Evolutionary conservation across 2,888 invertebrate species (phyloP).

Genomic region (Griposia aprilina): DNA sequence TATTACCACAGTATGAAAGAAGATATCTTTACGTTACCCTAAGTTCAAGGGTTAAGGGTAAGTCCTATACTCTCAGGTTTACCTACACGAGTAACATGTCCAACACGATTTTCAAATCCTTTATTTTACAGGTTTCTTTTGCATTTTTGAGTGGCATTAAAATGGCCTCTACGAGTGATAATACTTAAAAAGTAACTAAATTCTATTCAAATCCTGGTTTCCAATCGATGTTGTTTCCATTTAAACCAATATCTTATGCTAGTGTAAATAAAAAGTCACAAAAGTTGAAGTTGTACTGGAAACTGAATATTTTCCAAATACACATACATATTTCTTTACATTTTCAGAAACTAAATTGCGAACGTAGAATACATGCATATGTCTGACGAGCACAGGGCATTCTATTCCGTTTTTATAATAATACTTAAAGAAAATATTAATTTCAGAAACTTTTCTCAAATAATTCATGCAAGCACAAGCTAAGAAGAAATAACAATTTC

Average conservation of each 20-base stretch:
- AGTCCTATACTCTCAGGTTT: neutral
- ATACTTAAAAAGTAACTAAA: no score
- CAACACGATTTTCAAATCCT: neutral
- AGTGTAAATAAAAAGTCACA: no score
- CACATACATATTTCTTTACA: neutral
- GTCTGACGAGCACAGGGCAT: no score
- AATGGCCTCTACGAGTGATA: neutral
- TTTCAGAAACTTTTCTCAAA: neutral
- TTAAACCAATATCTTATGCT: no score
- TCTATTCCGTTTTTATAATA: neutral
- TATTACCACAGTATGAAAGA: conserved; percentile 10
- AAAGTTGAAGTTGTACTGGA: no score
- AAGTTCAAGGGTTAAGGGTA: neutral
- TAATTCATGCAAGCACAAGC: neutral
- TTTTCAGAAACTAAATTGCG: neutral
- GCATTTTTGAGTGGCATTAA: neutral
- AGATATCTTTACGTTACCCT: neutral
- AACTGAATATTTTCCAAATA: neutral
- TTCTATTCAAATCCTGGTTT: no score
- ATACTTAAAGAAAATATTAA: no score
- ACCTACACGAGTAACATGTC: neutral
- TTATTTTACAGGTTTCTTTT: neutral
- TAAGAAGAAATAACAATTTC: conserved; percentile 10
- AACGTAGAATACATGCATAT: neutral
- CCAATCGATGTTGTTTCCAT: no score